Conservation (phyloP, 2,888 invertebrate genomes). For the Brachylomia viminalis region DNA sequence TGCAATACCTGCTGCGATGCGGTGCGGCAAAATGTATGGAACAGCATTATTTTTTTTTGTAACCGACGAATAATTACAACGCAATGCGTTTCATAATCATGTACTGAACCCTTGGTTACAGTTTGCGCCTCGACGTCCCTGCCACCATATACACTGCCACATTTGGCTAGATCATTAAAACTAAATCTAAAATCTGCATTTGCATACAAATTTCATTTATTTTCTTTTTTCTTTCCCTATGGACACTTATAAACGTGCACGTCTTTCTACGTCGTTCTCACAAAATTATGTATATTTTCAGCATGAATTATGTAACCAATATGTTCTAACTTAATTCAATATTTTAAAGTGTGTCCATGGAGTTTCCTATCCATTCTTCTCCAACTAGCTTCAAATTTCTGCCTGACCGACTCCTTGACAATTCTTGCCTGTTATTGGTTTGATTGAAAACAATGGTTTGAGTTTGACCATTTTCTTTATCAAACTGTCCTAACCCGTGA, state of each 20-base stretch:
- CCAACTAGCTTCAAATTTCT: background rate
- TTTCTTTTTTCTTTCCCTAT: background rate
- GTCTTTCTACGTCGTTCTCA: background rate
- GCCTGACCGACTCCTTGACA: background rate
- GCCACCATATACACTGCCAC: too few relatives aligned
- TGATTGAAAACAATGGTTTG: background rate
- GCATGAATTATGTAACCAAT: background rate
- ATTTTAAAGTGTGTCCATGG: background rate
- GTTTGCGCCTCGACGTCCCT: too few relatives aligned
- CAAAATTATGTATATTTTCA: background rate
- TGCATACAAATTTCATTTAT: background rate
- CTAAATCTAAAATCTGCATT: background rate
- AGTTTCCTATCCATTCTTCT: background rate
- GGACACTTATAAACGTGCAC: background rate
- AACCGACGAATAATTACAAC: too few relatives aligned
- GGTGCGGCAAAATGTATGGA: too few relatives aligned
- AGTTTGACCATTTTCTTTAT: background rate
- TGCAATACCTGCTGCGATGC: too few relatives aligned
- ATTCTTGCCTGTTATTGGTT: background rate
- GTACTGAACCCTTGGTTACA: too few relatives aligned
- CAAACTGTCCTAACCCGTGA: background rate
- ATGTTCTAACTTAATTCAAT: background rate
- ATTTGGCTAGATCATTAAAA: background rate
- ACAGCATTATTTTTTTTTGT: too few relatives aligned
- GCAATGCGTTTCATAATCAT: too few relatives aligned